Conservation (phyloP, 2,797 vertebrate species). For the Mormyrops attenuatus region DNA sequence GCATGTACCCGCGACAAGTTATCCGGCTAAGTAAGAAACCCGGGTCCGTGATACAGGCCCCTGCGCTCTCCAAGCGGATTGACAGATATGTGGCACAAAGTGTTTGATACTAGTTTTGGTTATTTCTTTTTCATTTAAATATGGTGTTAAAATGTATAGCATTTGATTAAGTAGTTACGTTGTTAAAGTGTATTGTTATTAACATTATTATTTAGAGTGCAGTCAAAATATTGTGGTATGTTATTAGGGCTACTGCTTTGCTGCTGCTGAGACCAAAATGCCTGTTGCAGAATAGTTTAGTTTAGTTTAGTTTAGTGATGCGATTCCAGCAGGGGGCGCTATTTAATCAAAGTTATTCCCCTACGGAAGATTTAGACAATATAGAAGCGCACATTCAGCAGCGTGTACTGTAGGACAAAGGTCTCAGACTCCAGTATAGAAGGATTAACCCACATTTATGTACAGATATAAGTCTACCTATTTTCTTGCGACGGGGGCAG, state of each 20-base stretch:
- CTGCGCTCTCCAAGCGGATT: background rate
- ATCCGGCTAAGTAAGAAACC: background rate
- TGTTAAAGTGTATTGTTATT: background rate
- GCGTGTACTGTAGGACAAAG: background rate
- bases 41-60: background rate
- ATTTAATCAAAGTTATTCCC: background rate
- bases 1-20: too few relatives aligned
- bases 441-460: background rate
- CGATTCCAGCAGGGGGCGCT: background rate
- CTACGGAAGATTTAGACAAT: background rate
- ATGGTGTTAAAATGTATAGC: background rate
- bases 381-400: background rate
- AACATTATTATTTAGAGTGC: background rate
- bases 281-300: background rate
- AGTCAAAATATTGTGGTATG: background rate
- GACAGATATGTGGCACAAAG: background rate
- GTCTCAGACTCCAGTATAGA: background rate
- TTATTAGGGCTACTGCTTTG: background rate
- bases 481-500: background rate
- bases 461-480: background rate
- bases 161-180: background rate
- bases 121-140: background rate
- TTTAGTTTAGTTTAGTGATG: background rate
- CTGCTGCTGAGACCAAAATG: background rate
- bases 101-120: background rate